Conservation (phyloP, 2,113 vertebrate genomes). For the Hippoglossus stenolepis region DNA sequence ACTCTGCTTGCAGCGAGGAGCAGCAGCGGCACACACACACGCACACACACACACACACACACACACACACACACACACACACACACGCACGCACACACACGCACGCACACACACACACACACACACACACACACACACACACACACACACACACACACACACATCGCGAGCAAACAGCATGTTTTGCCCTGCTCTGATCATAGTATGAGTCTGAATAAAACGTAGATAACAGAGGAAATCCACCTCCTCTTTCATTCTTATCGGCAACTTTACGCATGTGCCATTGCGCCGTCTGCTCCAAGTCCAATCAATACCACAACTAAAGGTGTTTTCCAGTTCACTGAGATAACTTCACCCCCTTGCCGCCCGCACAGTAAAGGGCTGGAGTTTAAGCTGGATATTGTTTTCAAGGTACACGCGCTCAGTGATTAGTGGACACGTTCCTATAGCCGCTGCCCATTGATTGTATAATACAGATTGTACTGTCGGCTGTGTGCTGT, state of each 20-base stretch:
- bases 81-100: too few relatives aligned
- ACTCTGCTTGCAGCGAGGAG: slow-evolving; percentile 1
- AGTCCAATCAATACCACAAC: slow-evolving; percentile 34
- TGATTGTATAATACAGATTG: slow-evolving; percentile 27
- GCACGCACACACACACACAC: too few relatives aligned
- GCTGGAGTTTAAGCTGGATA: slow-evolving; percentile 5
- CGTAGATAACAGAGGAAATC: slow-evolving; percentile 2
- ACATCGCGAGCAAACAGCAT: background rate
- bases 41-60: too few relatives aligned
- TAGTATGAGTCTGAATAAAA: background rate
- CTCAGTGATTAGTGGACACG: slow-evolving; percentile 48
- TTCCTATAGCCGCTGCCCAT: slow-evolving; percentile 28
- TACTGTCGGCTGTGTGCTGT: too few relatives aligned
- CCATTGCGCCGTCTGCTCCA: background rate
- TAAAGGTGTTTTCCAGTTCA: slow-evolving; percentile 8
- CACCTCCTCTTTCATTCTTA: slow-evolving; percentile 13
- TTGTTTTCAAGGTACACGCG: slow-evolving; percentile 4
- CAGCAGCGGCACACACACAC: background rate
- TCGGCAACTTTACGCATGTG: slow-evolving; percentile 33
- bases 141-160: too few relatives aligned
- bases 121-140: too few relatives aligned
- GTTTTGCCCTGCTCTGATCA: slow-evolving; percentile 29
- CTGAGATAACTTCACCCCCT: background rate
- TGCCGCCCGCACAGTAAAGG: background rate
- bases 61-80: too few relatives aligned